Percentiles rank a stretch among this genome's conserved stretches.
Evolutionary conservation across 2,797 vertebrate genomes (phyloP).

Genomic region (Mus minutoides): DNA sequence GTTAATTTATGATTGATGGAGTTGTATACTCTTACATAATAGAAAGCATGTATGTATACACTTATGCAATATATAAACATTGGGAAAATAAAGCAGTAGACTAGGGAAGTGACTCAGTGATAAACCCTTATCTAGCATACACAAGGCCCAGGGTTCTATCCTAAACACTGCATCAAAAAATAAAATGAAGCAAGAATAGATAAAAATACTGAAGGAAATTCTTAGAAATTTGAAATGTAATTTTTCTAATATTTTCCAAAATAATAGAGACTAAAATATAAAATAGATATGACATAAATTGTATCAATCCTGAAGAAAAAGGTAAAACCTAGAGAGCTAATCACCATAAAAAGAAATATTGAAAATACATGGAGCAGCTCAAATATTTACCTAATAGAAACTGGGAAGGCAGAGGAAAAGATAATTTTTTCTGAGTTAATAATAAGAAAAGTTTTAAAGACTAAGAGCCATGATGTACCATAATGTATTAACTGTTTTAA

Average conservation of each 20-base stretch:
- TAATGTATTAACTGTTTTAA: background rate
- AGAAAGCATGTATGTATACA: background rate
- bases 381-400: background rate
- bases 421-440: background rate
- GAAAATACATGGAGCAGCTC: background rate
- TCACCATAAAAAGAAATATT: background rate
- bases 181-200: background rate
- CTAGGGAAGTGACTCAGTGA: background rate
- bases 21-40: background rate
- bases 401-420: background rate
- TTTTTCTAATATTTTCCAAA: background rate
- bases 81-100: background rate
- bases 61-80: too few relatives aligned
- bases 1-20: background rate
- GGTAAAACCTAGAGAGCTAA: background rate
- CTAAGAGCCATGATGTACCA: background rate
- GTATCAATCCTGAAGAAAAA: background rate
- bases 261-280: too few relatives aligned
- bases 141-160: background rate
- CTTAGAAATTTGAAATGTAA: background rate
- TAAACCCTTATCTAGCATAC: background rate
- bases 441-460: background rate
- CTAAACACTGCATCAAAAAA: background rate
- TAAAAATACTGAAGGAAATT: background rate
- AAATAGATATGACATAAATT: background rate